A percentile compares a stretch with the other conserved stretches of the same genome.
These are phyloP conservation scores for Stomorhina lunata DNA, from an alignment of 2,888 invertebrate genomes.

Conservation along the genomic window DNA sequence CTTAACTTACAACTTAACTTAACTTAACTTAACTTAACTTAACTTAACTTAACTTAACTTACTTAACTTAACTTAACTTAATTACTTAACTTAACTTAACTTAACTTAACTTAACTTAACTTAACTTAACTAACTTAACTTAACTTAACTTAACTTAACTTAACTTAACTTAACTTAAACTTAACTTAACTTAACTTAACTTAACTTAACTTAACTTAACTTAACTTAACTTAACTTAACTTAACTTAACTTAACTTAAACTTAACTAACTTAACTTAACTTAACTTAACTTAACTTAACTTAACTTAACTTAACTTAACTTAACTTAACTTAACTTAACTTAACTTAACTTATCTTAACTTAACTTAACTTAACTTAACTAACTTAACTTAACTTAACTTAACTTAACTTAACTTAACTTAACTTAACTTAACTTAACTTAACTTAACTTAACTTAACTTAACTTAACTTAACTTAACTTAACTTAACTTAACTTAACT, in stretches of 20 bases:
- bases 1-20: constrained; percentile 8
- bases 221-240: constrained; percentile 4
- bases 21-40: not conserved
- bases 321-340: constrained; percentile 18
- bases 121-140: no score
- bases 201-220: constrained; percentile 4
- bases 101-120: not conserved
- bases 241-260: constrained; percentile 5
- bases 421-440: constrained; percentile 22
- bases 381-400: constrained; percentile 10
- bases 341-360: constrained; percentile 7
- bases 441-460: constrained; percentile 18
- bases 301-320: constrained; percentile 13
- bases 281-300: constrained; percentile 18
- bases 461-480: constrained; percentile 10
- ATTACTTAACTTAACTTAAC: not conserved
- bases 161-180: constrained; percentile 1
- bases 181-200: not conserved
- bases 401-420: constrained; percentile 14
- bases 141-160: not conserved
- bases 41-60: no score
- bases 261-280: no score
- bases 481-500: not conserved
- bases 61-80: not conserved
- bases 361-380: no score